These are phyloP conservation scores for Amphiduros pacificus DNA, from an alignment of 2,888 invertebrate genomes.

Conservation along the genomic window DNA sequence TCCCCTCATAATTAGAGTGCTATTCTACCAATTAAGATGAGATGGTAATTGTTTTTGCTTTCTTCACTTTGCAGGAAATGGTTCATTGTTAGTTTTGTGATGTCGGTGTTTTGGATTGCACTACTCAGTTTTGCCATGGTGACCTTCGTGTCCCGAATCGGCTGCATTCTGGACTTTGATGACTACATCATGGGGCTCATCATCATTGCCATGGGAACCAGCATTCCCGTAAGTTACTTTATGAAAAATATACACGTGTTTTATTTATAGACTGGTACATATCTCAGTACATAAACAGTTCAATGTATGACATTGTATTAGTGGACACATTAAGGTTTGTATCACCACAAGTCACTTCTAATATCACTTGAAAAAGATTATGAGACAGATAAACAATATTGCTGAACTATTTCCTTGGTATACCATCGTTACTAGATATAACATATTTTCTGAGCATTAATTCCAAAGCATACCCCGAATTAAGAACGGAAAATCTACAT, in stretches of 20 bases:
- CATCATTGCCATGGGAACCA: slow-evolving; percentile 34
- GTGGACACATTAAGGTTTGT: too few relatives aligned
- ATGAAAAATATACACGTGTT: not conserved
- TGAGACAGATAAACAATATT: too few relatives aligned
- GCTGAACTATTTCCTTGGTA: too few relatives aligned
- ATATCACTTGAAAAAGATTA: too few relatives aligned
- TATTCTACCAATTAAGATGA: too few relatives aligned
- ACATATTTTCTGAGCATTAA: too few relatives aligned
- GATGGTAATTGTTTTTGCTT: too few relatives aligned
- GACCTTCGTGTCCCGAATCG: slow-evolving; percentile 28
- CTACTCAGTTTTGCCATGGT: slow-evolving; percentile 33
- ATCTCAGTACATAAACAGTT: not conserved
- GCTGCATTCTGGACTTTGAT: slow-evolving; percentile 33
- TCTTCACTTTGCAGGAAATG: slow-evolving; percentile 28
- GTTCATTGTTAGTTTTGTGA: slow-evolving; percentile 29
- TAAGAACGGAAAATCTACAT: too few relatives aligned
- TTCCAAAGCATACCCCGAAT: too few relatives aligned
- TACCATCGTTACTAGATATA: too few relatives aligned
- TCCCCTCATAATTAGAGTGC: too few relatives aligned
- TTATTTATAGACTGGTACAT: not conserved
- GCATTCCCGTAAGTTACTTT: slow-evolving; percentile 30
- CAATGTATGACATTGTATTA: not conserved
- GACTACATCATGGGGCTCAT: slow-evolving; percentile 34
- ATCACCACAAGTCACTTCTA: too few relatives aligned
- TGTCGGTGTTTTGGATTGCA: slow-evolving; percentile 34